Evolutionary conservation across 2,113 vertebrate species (phyloP).

Genomic region (Macaca mulatta): DNA sequence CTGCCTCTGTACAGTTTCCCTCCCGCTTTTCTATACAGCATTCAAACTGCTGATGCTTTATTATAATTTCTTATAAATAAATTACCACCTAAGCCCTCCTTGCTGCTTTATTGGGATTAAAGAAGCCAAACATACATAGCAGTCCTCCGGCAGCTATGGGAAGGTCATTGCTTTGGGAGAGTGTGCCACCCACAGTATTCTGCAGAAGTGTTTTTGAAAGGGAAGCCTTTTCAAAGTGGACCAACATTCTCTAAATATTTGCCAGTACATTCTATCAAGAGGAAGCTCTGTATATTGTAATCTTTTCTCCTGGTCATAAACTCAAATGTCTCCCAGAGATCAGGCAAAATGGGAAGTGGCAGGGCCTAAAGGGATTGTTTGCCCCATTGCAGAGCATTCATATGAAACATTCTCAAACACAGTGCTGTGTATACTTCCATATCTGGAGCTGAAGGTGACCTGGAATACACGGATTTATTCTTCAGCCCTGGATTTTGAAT

Average conservation of each 20-base stretch:
- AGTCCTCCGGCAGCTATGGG: conserved; percentile 68
- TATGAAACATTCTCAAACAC: background rate
- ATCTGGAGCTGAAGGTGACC: accelerated
- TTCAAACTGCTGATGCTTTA: conserved; percentile 76
- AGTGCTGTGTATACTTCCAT: background rate
- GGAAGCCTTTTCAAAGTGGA: background rate
- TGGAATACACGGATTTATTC: background rate
- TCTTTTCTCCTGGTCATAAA: background rate
- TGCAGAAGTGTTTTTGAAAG: background rate
- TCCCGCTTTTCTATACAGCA: conserved; percentile 67
- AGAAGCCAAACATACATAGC: conserved; percentile 78
- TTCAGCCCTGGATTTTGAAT: background rate
- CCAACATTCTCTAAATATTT: background rate
- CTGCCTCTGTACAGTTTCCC: conserved; percentile 47
- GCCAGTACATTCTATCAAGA: background rate
- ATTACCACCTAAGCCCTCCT: conserved; percentile 74
- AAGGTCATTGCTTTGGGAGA: conserved; percentile 78
- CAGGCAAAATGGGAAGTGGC: background rate
- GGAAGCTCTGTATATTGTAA: background rate
- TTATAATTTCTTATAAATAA: conserved; percentile 84
- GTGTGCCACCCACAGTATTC: background rate
- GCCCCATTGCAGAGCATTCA: background rate
- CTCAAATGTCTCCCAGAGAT: background rate
- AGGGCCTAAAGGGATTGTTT: background rate
- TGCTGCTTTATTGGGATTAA: conserved; percentile 74